Percentiles rank a stretch among this genome's conserved stretches.
Evolutionary conservation across 2,888 invertebrate genomes (phyloP).

Genomic region (Tortricodes alternella): DNA sequence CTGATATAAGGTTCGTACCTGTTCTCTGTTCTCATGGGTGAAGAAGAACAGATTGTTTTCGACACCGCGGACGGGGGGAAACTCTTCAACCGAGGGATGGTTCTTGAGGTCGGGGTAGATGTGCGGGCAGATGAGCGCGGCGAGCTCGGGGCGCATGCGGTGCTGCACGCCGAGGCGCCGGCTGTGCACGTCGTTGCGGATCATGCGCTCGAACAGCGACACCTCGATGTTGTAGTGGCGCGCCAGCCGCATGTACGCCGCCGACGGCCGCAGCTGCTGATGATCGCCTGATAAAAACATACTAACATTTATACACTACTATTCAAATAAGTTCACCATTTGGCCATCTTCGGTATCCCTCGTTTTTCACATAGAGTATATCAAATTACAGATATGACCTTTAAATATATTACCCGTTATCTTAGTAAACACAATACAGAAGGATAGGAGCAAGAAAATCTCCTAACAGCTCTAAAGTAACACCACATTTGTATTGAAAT

Average conservation of each 20-base stretch:
- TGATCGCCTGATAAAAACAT: conserved; percentile 85
- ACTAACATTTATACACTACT: background rate
- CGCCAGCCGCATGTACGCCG: conserved; percentile 86
- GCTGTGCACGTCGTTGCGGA: conserved; percentile 85
- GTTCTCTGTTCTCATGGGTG: conserved; percentile 83
- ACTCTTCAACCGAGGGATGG: conserved; percentile 82
- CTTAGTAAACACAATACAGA: no score
- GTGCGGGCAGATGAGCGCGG: conserved; percentile 83
- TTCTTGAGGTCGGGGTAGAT: conserved; percentile 87
- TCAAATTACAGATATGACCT: no score
- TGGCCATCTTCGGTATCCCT: no score
- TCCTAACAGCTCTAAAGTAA: no score
- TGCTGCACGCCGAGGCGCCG: conserved; percentile 87
- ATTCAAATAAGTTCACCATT: no score
- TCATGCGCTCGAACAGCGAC: conserved; percentile 92
- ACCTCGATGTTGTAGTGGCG: conserved; percentile 86
- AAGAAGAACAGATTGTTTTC: conserved; percentile 86
- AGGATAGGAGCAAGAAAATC: no score
- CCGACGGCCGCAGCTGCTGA: conserved; percentile 89
- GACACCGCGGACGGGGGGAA: conserved; percentile 84
- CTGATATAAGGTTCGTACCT: no score
- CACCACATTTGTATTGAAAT: no score
- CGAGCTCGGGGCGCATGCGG: conserved; percentile 87
- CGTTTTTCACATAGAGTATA: no score
- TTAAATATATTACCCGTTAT: no score